Percentiles rank a stretch among this genome's conserved stretches.
phyloP scores from a whole-genome alignment of 2,888 invertebrate genomes.

The Meteorus colon region DNA sequence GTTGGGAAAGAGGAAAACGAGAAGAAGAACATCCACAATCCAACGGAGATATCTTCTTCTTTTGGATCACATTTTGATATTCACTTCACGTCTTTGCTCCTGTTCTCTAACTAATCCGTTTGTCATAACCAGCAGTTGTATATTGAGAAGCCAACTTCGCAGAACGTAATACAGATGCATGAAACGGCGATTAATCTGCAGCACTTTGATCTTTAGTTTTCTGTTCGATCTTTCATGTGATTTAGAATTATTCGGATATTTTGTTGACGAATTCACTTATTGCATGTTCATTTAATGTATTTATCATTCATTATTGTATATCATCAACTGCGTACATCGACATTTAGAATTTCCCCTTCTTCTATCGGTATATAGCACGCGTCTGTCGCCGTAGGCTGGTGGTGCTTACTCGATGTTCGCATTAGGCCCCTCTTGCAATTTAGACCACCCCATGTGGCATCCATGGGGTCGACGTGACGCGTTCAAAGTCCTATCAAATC shows the following conservation, averaged over 20 bases:
- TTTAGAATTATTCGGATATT: not conserved
- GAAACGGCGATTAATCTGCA: slow-evolving; percentile 18
- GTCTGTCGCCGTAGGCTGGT: slow-evolving; percentile 45
- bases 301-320: not conserved
- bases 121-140: slow-evolving; percentile 14
- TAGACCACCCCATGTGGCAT: slow-evolving; percentile 34
- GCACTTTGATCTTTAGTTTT: slow-evolving; percentile 35
- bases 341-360: slow-evolving; percentile 27
- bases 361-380: slow-evolving; percentile 23
- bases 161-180: slow-evolving; percentile 30
- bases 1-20: slow-evolving; percentile 15
- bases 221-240: not conserved
- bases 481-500: slow-evolving; percentile 59
- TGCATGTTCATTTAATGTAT: not conserved
- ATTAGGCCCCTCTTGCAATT: slow-evolving; percentile 58
- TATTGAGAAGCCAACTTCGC: slow-evolving; percentile 50
- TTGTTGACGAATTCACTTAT: not conserved
- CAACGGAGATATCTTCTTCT: slow-evolving; percentile 53
- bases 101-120: not conserved
- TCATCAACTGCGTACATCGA: slow-evolving; percentile 20
- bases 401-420: slow-evolving; percentile 49
- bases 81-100: slow-evolving; percentile 6
- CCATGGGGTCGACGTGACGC: slow-evolving; percentile 50
- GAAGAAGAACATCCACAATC: slow-evolving; percentile 53
- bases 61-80: slow-evolving; percentile 53